Evolutionary conservation across 2,888 invertebrate species (phyloP), one percentile per base, ranked within the genome.

Genomic region (Drosophila histrio): DNA sequence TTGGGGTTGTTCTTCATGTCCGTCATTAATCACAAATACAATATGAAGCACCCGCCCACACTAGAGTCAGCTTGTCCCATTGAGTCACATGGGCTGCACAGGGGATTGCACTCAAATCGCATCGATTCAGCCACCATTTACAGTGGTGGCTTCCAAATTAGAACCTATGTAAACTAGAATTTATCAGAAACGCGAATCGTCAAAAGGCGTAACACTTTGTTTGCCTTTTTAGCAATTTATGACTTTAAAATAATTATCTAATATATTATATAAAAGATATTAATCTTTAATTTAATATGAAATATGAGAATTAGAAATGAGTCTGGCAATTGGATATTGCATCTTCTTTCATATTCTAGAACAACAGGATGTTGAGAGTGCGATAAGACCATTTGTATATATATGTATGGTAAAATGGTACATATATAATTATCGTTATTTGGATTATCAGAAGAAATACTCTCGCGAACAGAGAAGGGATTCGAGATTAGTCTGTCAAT

Each of bases 1-100:
- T 66, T 54, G 44, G 70, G 70, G 70, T 72, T 70, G 70, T 44
- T 71, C 44, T 50, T 46, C 34, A 56, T 59, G 44, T 39, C 43
- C 44, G 34, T 54, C 58, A 53, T 65, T 57, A 72, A 58, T 65
- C 49, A 54, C 22, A 32, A 36, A 58, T 30, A 39, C 32, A 26
- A 53, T 30, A 8, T 11, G 53, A 53, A 53, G 53, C 53, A 53
- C 53, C 39, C 53, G 15, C 53, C 30, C 53, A 53, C 52, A 53
- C 53, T 19, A 28, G 5, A 41, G 53, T 41, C 21, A 53, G 30
- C 13, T 22, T 53, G 53, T 41, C 39, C 53, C 30, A 53, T 53
- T 53, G 53, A 30, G 52, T 39, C 19, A 28, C 28, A 52, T 52
- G 50, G 39, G 28, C 13, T 52, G 9, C 19, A 36, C 50, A 38